Base-by-base conservation (phyloP, 64 coral and sea anemone species). In the Anthopleura sola region DNA sequence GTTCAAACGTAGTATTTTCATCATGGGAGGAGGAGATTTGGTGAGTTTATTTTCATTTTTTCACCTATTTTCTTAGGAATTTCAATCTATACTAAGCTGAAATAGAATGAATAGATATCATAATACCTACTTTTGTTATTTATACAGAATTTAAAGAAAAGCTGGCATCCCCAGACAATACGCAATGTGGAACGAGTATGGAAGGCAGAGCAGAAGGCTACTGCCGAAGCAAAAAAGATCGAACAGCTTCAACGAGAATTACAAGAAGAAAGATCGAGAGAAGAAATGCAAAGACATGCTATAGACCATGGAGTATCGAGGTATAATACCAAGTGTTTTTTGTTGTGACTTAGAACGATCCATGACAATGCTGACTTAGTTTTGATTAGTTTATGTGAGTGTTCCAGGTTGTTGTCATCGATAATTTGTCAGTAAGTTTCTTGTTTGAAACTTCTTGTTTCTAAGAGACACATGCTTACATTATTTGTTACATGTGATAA, bases 181-280 rank as follows among this genome's bases (percentile, higher is more conserved):
- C 97, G 92, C 87, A 99, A 99, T 94, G 92, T 99, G 55, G 97
- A 99, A 64, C 94, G 82, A 32, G 97, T 99, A n/a, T 99, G 97
- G 97, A 99, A 99, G 48, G 97, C 97, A 37, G 97, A 99, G 64
- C 97, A 99, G 29, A 99, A 99, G 55, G 97, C 97, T 2, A 90
- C 94, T 20, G 97, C 93, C 55, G 97, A 99, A 54, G 75, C 92
- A 33, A 99, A 99, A 75, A 99, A 99, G 77, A 99, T 99, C 50
- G 97, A 99, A 12, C 97, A 99, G 36, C 88, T 99, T 26, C 97
- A 86, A 26, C 88, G 91, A 78, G 97, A 99, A 39, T 66, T 99
- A 49, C 75, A 90, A 28, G 97, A 99, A 60, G 97, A 99, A 82
- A 91, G 93, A 80, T 89, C 93, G 55, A 88, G 97, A 87, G 97